Percentiles rank a stretch among this genome's conserved stretches.
phyloP scores from a whole-genome alignment of 2,888 invertebrate genomes.

The Caenorhabditis sp. region DNA sequence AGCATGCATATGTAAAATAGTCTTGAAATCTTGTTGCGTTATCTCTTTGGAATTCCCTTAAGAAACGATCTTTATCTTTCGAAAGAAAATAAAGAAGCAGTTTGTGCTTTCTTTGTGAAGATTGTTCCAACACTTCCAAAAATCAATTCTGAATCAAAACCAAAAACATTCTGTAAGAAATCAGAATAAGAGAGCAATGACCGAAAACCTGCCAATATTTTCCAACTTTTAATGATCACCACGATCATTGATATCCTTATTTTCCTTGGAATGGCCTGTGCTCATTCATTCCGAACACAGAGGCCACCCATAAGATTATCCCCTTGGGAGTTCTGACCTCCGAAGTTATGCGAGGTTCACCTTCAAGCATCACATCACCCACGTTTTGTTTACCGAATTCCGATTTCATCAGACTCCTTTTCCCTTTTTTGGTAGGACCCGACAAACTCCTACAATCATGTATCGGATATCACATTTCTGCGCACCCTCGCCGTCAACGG shows the following conservation, averaged over 20 bases:
- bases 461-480: conserved; percentile 58
- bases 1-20: conserved; percentile 45
- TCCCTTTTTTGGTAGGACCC: conserved; percentile 34
- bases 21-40: conserved; percentile 43
- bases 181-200: conserved; percentile 1
- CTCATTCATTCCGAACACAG: background rate
- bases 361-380: conserved; percentile 8
- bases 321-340: background rate
- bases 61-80: conserved; percentile 2
- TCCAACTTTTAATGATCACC: conserved; percentile 3
- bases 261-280: background rate
- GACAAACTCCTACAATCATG: conserved; percentile 59
- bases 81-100: background rate
- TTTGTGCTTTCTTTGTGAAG: no score
- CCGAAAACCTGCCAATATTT: background rate
- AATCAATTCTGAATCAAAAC: background rate
- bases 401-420: conserved; percentile 32
- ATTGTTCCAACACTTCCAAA: no score
- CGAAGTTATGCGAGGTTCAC: background rate
- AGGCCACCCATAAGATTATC: background rate
- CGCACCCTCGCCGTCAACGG: conserved; percentile 28
- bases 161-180: background rate
- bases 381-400: conserved; percentile 16
- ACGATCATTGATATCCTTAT: background rate
- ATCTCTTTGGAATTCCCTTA: background rate